Percentiles rank a stretch among this genome's conserved stretches.
Evolutionary conservation across 2,888 invertebrate species (phyloP).

Genomic region (Exocentrus adspersus): DNA sequence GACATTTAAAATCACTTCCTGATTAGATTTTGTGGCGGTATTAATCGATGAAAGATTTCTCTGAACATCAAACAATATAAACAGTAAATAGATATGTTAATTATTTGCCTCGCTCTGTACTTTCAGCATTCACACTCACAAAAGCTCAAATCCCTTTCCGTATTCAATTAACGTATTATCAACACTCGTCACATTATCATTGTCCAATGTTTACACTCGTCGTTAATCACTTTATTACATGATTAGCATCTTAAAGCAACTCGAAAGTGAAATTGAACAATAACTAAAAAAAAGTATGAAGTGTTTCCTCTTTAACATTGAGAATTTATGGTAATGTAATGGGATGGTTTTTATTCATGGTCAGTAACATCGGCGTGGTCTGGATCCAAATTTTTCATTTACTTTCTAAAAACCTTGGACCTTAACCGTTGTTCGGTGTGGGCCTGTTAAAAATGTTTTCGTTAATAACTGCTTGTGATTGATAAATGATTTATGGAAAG

Average conservation of each 20-base stretch:
- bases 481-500: no score
- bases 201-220: not conserved
- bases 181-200: not conserved
- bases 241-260: not conserved
- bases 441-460: no score
- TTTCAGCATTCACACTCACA: no score
- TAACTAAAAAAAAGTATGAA: not conserved
- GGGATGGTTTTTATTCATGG: not conserved
- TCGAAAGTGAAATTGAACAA: not conserved
- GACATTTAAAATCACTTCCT: no score
- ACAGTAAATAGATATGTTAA: no score
- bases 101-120: no score
- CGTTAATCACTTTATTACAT: not conserved
- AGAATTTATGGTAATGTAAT: not conserved
- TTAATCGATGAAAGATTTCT: no score
- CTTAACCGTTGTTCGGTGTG: no score
- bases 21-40: no score
- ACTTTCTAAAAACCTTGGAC: constrained; percentile 7
- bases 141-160: not conserved
- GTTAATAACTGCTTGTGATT: no score
- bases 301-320: not conserved
- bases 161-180: not conserved
- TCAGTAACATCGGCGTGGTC: not conserved
- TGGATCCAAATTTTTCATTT: not conserved
- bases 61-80: no score